A percentile compares a stretch with the other conserved stretches of the same genome.
phyloP scores from a whole-genome alignment of 2,888 invertebrate genomes.

The Spilosoma lubricipeda region DNA sequence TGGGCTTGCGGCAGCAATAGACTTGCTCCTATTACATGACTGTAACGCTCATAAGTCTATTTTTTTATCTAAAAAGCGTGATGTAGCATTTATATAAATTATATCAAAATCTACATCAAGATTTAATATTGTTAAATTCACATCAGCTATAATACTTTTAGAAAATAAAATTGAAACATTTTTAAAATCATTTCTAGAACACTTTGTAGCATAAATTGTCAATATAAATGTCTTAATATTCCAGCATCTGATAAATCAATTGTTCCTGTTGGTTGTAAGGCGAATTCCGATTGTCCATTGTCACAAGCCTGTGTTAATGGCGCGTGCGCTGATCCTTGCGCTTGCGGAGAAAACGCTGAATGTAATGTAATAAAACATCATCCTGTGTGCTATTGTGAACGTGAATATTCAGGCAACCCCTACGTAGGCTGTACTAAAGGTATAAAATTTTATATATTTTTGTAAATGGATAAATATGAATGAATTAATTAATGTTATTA shows the following conservation, averaged over 20 bases:
- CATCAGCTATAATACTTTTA: background rate
- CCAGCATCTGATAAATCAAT: conserved; percentile 86
- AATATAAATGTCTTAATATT: conserved; percentile 43
- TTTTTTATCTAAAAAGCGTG: background rate
- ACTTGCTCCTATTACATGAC: too few species aligned
- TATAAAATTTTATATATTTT: conserved; percentile 55
- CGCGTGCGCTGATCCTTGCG: conserved; percentile 93
- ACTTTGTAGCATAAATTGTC: background rate
- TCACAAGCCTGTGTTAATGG: conserved; percentile 94
- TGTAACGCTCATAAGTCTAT: too few species aligned
- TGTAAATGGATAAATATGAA: background rate
- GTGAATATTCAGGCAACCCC: conserved; percentile 94
- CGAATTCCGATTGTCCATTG: conserved; percentile 92
- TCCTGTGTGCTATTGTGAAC: conserved; percentile 93
- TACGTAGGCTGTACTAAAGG: conserved; percentile 92
- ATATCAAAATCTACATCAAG: background rate
- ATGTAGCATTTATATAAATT: too few species aligned
- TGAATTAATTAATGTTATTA: conserved; percentile 5
- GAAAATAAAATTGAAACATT: background rate
- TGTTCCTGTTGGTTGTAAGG: conserved; percentile 89
- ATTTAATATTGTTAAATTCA: background rate
- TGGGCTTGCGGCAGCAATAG: background rate
- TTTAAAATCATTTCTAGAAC: background rate
- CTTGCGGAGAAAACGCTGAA: conserved; percentile 93
- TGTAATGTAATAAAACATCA: conserved; percentile 94